These are phyloP conservation scores for Choloepus hoffmanni DNA, from an alignment of 2,113 vertebrate species.

Conservation along the genomic window DNA sequence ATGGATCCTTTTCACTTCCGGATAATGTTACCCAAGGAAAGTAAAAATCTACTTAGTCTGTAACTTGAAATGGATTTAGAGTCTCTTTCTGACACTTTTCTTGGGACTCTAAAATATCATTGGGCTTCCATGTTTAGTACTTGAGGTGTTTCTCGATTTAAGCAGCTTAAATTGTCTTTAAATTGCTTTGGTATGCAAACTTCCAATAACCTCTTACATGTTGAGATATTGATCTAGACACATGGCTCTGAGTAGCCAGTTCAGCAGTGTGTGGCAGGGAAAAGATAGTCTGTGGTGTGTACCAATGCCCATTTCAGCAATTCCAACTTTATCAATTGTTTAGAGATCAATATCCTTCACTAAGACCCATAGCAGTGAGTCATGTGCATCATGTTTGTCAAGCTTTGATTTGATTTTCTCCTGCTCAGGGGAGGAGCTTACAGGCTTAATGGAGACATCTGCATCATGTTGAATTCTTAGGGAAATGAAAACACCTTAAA, in stretches of 20 bases:
- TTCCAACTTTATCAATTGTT: not conserved
- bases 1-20: not conserved
- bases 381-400: not conserved
- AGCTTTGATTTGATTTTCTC: constrained; percentile 46
- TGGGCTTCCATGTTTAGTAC: not conserved
- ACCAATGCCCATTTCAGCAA: constrained; percentile 27
- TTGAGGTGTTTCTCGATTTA: constrained; percentile 16
- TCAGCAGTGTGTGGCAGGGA: constrained; percentile 15
- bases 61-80: not conserved
- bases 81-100: not conserved
- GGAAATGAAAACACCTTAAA: constrained; percentile 36
- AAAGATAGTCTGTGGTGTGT: not conserved
- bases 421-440: not conserved
- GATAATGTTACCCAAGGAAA: not conserved
- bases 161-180: not conserved
- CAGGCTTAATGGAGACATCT: constrained; percentile 20
- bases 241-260: not conserved
- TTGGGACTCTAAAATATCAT: not conserved
- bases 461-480: not conserved
- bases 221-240: constrained; percentile 20
- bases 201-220: constrained; percentile 11
- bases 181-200: not conserved
- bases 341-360: not conserved
- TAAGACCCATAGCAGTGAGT: not conserved
- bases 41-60: not conserved